Base-by-base conservation (phyloP, 2,888 invertebrate species). In the Mesorhabditis spiculigera region DNA sequence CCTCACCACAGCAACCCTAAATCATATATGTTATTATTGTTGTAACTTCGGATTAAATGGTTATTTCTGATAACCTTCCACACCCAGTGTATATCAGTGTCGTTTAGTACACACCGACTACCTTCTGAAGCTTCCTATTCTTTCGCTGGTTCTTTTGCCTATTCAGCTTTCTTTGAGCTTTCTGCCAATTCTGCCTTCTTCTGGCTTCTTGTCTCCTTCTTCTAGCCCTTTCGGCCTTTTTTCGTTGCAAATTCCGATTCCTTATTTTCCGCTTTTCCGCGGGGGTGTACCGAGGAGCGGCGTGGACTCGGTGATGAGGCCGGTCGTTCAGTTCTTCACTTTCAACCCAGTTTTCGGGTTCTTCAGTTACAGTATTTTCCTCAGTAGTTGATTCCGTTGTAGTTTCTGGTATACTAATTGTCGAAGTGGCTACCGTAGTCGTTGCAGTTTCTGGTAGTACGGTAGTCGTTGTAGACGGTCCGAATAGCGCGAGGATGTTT, bases 331-430 rank as follows among this genome's bases (percentile, higher is more conserved):
- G 28, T 28, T 28, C 28, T 3, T 28, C 28, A 3, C 28, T 28
- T 28, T 28, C 28, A 1, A 28, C 28, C 28, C 28, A 28, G 3
- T 28, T 28, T 3, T 28, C 28, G 28, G 28, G 28, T 28, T 28
- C 28, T 28, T 28, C 28, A 28, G 28, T 3, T 28, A 28, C 28
- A 1, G 28, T 28, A 28, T 28, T 28, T 28, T 67, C 45, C 43
- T 50, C 45, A 3, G 72, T 71, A 2, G 45, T 67, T 41, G 62
- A 61, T 58, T 58, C 58, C 10, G 58, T 1, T 1, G 58, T 58
- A 58, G 13, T 58, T 58, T 58, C 58, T 58, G 58, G 58, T 58
- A 58, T 10, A 10, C n/a, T 10, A 10, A n/a, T 58, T n/a, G 58
- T 58, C 10, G 58, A 13, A 13, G 10, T 10, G n/a, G 58, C 13